Percentiles rank a stretch among this genome's conserved stretches.
These are phyloP conservation scores for Hecatera dysodea DNA, from an alignment of 2,888 invertebrate species.

Conservation along the genomic window DNA sequence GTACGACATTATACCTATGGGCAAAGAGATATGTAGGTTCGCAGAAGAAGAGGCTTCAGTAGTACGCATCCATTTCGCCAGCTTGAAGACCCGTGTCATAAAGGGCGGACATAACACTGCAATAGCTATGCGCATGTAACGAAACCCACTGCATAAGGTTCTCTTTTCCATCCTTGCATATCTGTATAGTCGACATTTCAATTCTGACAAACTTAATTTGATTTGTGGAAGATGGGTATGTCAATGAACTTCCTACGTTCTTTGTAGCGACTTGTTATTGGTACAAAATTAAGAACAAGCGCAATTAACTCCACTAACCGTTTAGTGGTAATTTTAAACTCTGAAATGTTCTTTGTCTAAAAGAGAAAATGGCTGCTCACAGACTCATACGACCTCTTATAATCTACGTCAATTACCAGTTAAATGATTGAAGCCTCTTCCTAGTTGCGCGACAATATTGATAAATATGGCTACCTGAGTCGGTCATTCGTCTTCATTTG, in stretches of 20 bases:
- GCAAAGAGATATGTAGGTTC: no score
- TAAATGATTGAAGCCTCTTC: slow-evolving; percentile 53
- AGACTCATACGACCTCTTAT: slow-evolving; percentile 9
- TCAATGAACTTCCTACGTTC: slow-evolving; percentile 27
- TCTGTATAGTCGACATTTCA: neutral
- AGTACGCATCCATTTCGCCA: neutral
- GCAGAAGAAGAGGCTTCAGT: neutral
- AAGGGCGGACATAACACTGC: neutral
- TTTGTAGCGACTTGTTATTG: slow-evolving; percentile 11
- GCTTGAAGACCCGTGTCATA: neutral
- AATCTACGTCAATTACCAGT: slow-evolving; percentile 50
- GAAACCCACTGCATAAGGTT: neutral
- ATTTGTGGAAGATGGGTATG: neutral
- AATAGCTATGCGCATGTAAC: neutral
- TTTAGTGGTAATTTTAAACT: slow-evolving; percentile 20
- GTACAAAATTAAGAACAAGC: slow-evolving; percentile 28
- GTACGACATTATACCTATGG: no score
- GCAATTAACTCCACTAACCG: slow-evolving; percentile 3
- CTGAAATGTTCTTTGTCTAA: slow-evolving; percentile 12
- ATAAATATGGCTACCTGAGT: slow-evolving; percentile 55
- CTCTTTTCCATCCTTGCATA: neutral
- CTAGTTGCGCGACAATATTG: slow-evolving; percentile 54
- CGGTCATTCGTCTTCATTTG: slow-evolving; percentile 58
- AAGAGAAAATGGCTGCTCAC: slow-evolving; percentile 30
- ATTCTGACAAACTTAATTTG: neutral